Conservation (phyloP, 2,113 vertebrate genomes). For the human (Homo sapiens) region GRCh38 chr1:95066501-95067000, state of each 20-base stretch:
- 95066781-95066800: too few species aligned
- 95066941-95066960: not conserved
- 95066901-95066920: slow-evolving; percentile 55
- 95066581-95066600: not conserved
- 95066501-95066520: fast-evolving
- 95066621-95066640: slow-evolving; percentile 14
- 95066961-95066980: slow-evolving; percentile 1
- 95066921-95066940: slow-evolving; percentile 49
- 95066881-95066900: slow-evolving; percentile 32
- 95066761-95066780: too few species aligned
- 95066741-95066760: too few species aligned
- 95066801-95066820: too few species aligned
- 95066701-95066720: slow-evolving; percentile 13
- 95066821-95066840: too few species aligned
- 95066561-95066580: not conserved
- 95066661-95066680: not conserved
- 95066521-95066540: too few species aligned
- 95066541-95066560: not conserved
- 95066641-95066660: not conserved
- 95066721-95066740: not conserved
- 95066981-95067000: not conserved
- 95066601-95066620: not conserved
- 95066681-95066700: slow-evolving; percentile 24
- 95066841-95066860: too few species aligned
- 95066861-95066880: too few species aligned